Evolutionary conservation across 2,113 vertebrate species (phyloP).

Genomic region (Bos javanicus): DNA sequence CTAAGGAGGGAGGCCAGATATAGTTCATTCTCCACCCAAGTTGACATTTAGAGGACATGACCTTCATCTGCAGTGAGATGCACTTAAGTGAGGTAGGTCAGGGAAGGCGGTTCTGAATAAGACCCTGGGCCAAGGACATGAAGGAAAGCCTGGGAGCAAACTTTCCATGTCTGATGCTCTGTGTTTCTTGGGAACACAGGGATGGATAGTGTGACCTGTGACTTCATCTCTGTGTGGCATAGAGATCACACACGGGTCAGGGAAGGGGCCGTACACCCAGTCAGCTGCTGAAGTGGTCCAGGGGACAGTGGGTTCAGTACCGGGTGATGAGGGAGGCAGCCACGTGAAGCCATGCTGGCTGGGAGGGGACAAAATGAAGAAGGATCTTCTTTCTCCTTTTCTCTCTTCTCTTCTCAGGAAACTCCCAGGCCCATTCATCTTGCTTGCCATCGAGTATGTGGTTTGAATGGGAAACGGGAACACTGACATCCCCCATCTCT

Average conservation of each 20-base stretch:
- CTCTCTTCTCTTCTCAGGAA: background rate
- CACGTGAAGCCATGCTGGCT: background rate
- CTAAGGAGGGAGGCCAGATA: background rate
- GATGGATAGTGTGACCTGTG: background rate
- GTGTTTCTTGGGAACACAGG: background rate
- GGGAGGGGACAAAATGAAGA: slow-evolving; percentile 66
- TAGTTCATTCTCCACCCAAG: background rate
- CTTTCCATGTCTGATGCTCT: background rate
- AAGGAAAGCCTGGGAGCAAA: background rate
- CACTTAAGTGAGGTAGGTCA: background rate
- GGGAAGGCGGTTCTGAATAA: background rate
- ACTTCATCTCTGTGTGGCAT: background rate
- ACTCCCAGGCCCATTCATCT: slow-evolving; percentile 57
- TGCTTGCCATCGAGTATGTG: slow-evolving; percentile 61
- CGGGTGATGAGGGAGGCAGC: background rate
- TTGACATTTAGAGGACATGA: background rate
- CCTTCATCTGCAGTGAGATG: background rate
- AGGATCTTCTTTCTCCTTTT: background rate
- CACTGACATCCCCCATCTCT: slow-evolving; percentile 77
- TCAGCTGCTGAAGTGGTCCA: background rate
- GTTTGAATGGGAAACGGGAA: slow-evolving; percentile 78
- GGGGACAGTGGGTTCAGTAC: background rate
- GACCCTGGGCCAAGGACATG: background rate
- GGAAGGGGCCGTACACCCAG: rapidly evolving
- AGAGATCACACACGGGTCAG: background rate